Conservation (phyloP, 2,888 invertebrate species). For the Silvanus unidentatus region DNA sequence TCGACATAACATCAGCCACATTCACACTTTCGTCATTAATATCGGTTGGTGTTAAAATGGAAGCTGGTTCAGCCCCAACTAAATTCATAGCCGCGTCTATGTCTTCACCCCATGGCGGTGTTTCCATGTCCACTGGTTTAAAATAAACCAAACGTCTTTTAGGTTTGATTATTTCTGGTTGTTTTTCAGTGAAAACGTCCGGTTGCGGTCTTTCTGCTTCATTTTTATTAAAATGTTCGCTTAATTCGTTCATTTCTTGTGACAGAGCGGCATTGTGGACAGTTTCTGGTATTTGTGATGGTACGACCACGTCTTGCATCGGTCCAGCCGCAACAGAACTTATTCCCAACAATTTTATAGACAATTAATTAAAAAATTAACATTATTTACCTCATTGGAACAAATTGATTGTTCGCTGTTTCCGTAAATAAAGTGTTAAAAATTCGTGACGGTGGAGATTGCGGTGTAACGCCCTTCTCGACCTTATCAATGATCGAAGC, state of each 20-base stretch:
- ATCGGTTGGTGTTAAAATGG: slow-evolving; percentile 25
- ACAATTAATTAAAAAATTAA: slow-evolving; percentile 5
- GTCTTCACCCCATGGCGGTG: slow-evolving; percentile 34
- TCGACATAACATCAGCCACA: slow-evolving; percentile 22
- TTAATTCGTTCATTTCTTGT: slow-evolving; percentile 27
- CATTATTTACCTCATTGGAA: slow-evolving; percentile 20
- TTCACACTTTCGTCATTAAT: slow-evolving; percentile 17
- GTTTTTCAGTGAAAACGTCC: slow-evolving; percentile 26
- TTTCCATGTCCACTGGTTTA: slow-evolving; percentile 26
- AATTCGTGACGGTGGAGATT: slow-evolving; percentile 32
- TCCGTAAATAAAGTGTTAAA: slow-evolving; percentile 38
- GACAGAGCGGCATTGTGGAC: slow-evolving; percentile 30
- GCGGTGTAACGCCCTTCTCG: slow-evolving; percentile 37
- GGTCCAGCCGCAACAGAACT: slow-evolving; percentile 40
- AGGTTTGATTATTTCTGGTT: slow-evolving; percentile 16
- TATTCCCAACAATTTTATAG: too few species aligned
- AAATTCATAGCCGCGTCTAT: slow-evolving; percentile 29
- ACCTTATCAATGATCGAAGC: slow-evolving; percentile 40
- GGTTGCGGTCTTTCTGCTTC: slow-evolving; percentile 26
- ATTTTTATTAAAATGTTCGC: slow-evolving; percentile 18
- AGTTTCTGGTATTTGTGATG: slow-evolving; percentile 26
- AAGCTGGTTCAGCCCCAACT: slow-evolving; percentile 30
- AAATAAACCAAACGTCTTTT: slow-evolving; percentile 20
- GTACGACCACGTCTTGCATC: slow-evolving; percentile 39
- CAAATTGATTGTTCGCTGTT: slow-evolving; percentile 19